Base-by-base conservation (phyloP, 2,888 invertebrate species). In the Sthenelais limicola region DNA sequence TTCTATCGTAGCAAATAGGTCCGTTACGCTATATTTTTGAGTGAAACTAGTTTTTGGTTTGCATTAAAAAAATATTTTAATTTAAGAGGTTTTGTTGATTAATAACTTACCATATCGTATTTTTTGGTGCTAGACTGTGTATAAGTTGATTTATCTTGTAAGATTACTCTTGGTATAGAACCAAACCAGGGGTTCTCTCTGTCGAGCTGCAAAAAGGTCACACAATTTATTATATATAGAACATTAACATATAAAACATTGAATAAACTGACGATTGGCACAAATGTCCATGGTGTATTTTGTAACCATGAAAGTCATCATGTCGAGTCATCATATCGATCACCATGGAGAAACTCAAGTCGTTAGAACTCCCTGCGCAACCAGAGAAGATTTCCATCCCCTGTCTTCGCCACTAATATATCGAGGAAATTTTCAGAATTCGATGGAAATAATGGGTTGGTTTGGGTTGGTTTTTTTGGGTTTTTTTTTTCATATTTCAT, bases 81-180 rank as follows among this genome's bases (percentile, higher is more conserved):
- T n/a, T n/a, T n/a, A n/a, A n/a, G n/a, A n/a, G n/a, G n/a, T n/a
- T n/a, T n/a, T n/a, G n/a, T n/a, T n/a, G n/a, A n/a, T n/a, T n/a
- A n/a, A n/a, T n/a, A 4, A 62, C 86, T 79, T 79, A 90, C 90
- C 84, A 85, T 86, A 82, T 99, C 99, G 89, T 97, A 99, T 81
- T 94, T 90, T 86, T 93, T 94, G 0, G 99, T 99, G 77, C 95
- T 93, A 54, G 97, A 97, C 80, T 96, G 92, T 35, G 95, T 93
- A 88, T 99, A 99, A 0, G 98, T 97, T 62, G 97, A 96, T 89
- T 99, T 99, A 87, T 99, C 98, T 77, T 92, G 92, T 83, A 97
- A 93, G 70, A 90, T 90, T 38, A 97, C 85, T 80, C 92, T 91
- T 26, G 98, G 98, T 74, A 97, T 89, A 3, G 94, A 72, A 3